These are phyloP conservation scores for Sceloporus undulatus DNA, from an alignment of 2,113 vertebrate species.

Conservation along the genomic window DNA sequence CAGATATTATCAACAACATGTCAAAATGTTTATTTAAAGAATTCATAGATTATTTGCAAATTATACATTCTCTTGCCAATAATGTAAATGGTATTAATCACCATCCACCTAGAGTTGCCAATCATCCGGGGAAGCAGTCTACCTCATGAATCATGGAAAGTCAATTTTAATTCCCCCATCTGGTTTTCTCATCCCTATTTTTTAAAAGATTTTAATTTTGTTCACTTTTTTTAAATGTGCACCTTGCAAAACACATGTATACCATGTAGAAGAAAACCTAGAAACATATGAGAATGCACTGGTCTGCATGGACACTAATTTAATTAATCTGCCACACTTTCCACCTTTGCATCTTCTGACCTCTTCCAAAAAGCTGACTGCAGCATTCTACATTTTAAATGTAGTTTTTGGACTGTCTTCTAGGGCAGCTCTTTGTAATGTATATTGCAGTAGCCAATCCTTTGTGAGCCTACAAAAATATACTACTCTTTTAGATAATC, in stretches of 20 bases:
- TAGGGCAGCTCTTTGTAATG: too few species aligned
- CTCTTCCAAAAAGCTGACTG: not conserved
- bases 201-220: not conserved
- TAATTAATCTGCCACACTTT: not conserved
- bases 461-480: not conserved
- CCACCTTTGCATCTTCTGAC: not conserved
- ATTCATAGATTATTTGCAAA: not conserved
- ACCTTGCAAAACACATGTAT: not conserved
- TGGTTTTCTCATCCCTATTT: not conserved
- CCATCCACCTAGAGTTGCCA: not conserved
- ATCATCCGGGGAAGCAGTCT: not conserved
- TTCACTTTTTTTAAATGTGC: not conserved
- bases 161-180: not conserved
- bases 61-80: not conserved
- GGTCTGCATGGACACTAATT: not conserved
- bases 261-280: not conserved
- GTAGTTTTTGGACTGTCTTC: not conserved
- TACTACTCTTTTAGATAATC: not conserved
- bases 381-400: not conserved
- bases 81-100: not conserved
- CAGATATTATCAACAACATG: not conserved
- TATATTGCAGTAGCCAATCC: not conserved
- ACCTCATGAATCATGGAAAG: constrained; percentile 5
- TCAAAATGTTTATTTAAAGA: constrained; percentile 9
- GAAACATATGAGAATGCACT: not conserved